Base-by-base conservation (phyloP, 2,113 vertebrate species). In the Chitala chitala region DNA sequence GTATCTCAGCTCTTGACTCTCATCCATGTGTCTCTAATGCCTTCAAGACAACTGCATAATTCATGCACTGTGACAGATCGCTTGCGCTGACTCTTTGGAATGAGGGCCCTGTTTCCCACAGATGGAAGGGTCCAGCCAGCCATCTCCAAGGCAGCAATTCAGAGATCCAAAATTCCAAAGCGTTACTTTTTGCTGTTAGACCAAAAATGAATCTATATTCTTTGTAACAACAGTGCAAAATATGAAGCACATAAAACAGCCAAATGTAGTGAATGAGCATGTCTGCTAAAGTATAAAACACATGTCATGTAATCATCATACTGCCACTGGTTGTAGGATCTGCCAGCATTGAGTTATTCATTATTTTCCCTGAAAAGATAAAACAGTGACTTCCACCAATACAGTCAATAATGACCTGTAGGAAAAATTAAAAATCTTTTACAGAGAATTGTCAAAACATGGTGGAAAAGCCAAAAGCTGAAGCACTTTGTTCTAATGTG, bases 21-120 rank as follows among this genome's bases (percentile, higher is more conserved):
- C 78, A 80, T 75, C 76, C 75, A 73, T 76, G 56, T 73, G 69
- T 78, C 77, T 83, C 75, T 79, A 82, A 86, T 81, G 83, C 77
- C 79, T 54, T 61, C 56, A 61, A 55, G 38, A 24, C 68, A 33
- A 78, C 69, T 88, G 79, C 84, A 87, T 90, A 84, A 89, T 87
- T 88, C 82, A 88, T 86, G 71, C 5, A 10, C 31, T 66, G 56
- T 81, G 85, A 87, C 84, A 80, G 82, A 85, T 82, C 80, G 70
- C 77, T 78, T 69, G 76, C 79, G 63, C 59, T 48, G 40, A 40
- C 6, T 40, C 53, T 38, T 51, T 13, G 17, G 29, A 54, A 73
- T 61, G n/a, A n/a, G n/a, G n/a, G n/a, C n/a, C n/a, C n/a, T n/a
- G n/a, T n/a, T n/a, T n/a, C n/a, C n/a, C n/a, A n/a, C n/a, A n/a